Conservation (phyloP, 2,797 vertebrate species). For the Heteromormyrus szaboi region DNA sequence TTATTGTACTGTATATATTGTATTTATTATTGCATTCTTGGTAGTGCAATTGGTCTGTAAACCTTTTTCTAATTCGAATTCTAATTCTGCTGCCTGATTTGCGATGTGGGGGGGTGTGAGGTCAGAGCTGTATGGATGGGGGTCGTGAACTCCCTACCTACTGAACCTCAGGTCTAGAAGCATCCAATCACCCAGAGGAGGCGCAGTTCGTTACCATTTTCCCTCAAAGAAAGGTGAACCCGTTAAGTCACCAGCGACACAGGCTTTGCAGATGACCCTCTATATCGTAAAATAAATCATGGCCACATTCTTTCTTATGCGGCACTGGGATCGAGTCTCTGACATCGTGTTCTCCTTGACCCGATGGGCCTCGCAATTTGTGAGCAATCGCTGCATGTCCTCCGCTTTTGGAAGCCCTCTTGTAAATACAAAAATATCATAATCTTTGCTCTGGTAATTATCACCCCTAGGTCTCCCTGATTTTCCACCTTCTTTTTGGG, state of each 20-base stretch:
- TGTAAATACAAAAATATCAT: slow-evolving; percentile 44
- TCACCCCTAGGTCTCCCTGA: background rate
- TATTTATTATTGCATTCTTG: background rate
- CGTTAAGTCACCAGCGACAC: slow-evolving; percentile 57
- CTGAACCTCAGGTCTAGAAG: background rate
- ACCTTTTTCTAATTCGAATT: background rate
- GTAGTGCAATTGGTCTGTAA: background rate
- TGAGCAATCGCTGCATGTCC: slow-evolving; percentile 63
- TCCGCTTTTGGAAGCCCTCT: slow-evolving; percentile 49
- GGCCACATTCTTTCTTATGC: slow-evolving; percentile 77
- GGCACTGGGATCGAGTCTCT: slow-evolving; percentile 72
- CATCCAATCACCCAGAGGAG: background rate
- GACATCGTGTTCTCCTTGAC: slow-evolving; percentile 72
- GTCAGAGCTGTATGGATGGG: background rate
- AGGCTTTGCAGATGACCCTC: slow-evolving; percentile 58
- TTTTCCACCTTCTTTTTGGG: background rate
- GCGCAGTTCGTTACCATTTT: background rate
- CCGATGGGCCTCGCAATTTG: slow-evolving; percentile 69
- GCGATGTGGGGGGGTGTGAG: background rate
- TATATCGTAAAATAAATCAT: slow-evolving; percentile 79
- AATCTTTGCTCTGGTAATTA: slow-evolving; percentile 20
- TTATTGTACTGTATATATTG: background rate
- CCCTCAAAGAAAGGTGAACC: slow-evolving; percentile 48
- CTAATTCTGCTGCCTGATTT: background rate
- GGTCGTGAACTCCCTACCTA: background rate